Evolutionary conservation across 2,113 vertebrate species (phyloP).

Genomic region (Plectropomus leopardus): DNA sequence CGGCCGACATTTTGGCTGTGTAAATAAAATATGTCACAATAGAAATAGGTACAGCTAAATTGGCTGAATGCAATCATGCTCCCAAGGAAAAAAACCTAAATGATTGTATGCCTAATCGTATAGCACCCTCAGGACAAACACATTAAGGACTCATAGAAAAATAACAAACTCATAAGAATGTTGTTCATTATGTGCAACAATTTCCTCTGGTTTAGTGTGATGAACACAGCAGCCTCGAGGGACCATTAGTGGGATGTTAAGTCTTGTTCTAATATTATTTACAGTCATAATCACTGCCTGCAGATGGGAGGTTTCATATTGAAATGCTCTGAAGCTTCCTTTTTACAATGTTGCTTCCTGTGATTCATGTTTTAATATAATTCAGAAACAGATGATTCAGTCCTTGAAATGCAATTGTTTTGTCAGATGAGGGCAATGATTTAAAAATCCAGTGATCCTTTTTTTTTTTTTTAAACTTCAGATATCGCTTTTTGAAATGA

Average conservation of each 20-base stretch:
- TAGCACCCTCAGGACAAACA: neutral
- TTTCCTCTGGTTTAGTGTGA: neutral
- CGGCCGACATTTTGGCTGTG: neutral
- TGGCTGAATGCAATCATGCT: neutral
- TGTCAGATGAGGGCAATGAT: constrained; percentile 8
- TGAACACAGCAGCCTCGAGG: neutral
- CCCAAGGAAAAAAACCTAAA: neutral
- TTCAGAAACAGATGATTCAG: constrained; percentile 6
- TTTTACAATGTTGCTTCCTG: neutral
- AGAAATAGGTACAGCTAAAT: too few relatives aligned
- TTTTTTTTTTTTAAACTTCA: too few relatives aligned
- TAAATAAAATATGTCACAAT: neutral
- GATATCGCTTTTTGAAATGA: neutral
- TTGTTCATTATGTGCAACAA: neutral
- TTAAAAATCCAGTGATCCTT: neutral
- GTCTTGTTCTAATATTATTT: constrained; percentile 23
- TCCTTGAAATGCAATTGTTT: neutral
- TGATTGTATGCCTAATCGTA: neutral
- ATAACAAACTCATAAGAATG: neutral
- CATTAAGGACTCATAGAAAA: neutral
- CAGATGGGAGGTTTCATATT: neutral
- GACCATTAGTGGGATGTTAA: constrained; percentile 19
- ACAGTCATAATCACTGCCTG: constrained; percentile 3
- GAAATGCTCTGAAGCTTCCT: neutral
- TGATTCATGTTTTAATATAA: constrained; percentile 20